Evolutionary conservation across 2,888 invertebrate genomes (phyloP).

Genomic region (Gymnosoma rotundatum): DNA sequence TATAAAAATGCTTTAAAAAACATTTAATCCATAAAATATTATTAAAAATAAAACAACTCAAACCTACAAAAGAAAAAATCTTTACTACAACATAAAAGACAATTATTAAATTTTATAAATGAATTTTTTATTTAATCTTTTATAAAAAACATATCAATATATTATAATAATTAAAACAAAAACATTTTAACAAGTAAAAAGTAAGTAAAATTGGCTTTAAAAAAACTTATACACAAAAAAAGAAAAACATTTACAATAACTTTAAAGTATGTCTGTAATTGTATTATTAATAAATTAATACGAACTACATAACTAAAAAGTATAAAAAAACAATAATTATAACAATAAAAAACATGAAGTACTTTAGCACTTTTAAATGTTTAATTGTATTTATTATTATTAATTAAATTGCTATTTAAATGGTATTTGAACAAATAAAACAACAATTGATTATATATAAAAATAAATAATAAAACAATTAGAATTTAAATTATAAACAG

Average conservation of each 20-base stretch:
- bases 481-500: constrained; percentile 44
- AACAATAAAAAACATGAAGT: constrained; percentile 21
- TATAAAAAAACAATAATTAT: constrained; percentile 17
- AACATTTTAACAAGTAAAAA: constrained; percentile 14
- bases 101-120: neutral
- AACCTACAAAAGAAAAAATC: neutral
- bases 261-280: constrained; percentile 67
- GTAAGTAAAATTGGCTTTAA: constrained; percentile 61
- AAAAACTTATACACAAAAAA: constrained; percentile 19
- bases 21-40: neutral
- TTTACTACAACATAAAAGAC: constrained; percentile 8
- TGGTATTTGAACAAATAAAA: constrained; percentile 62
- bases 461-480: constrained; percentile 2
- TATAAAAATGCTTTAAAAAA: neutral
- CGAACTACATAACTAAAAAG: neutral
- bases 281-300: constrained; percentile 26
- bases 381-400: constrained; percentile 60
- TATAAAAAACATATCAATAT: constrained; percentile 51
- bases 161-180: constrained; percentile 6
- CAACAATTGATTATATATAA: constrained; percentile 26
- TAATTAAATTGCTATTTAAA: constrained; percentile 64
- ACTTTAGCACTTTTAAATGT: constrained; percentile 65
- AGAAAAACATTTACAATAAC: constrained; percentile 46
- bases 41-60: neutral
- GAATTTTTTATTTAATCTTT: constrained; percentile 14